Evolutionary conservation across 2,113 vertebrate species (phyloP).

Genomic region (Felis chaus): DNA sequence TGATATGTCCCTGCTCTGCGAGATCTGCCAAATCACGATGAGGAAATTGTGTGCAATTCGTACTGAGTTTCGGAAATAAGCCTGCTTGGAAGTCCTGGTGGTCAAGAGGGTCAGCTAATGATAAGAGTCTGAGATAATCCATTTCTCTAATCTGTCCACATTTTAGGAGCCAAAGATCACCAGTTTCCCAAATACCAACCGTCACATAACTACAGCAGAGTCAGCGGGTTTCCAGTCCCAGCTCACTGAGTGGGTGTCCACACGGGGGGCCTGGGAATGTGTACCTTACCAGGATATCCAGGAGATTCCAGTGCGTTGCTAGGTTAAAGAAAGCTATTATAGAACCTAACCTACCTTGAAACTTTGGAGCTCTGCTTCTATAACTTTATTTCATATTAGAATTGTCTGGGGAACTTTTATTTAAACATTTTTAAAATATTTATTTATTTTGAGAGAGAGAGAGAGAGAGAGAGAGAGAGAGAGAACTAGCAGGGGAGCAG

Average conservation of each 20-base stretch:
- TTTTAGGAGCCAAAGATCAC: neutral
- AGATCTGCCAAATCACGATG: neutral
- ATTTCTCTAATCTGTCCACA: neutral
- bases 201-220: neutral
- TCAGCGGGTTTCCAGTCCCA: too few species aligned
- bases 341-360: neutral
- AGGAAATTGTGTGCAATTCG: neutral
- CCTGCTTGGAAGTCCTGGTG: neutral
- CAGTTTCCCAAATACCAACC: neutral
- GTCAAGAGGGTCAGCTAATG: neutral
- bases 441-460: too few species aligned
- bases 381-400: neutral
- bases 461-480: too few species aligned
- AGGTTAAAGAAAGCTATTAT: neutral
- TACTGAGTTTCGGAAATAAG: neutral
- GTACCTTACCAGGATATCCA: neutral
- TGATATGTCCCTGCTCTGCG: neutral
- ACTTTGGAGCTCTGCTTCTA: neutral
- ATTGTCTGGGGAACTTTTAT: neutral
- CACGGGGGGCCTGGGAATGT: neutral
- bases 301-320: too few species aligned
- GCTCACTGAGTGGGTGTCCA: fast-evolving
- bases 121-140: neutral
- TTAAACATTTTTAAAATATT: too few species aligned
- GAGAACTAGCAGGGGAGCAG: too few species aligned